A percentile compares a stretch with the other conserved stretches of the same genome.
These are phyloP conservation scores for Astropecten irregularis DNA, from an alignment of 53 echinoderm and acorn worm genomes.

Conservation along the genomic window DNA sequence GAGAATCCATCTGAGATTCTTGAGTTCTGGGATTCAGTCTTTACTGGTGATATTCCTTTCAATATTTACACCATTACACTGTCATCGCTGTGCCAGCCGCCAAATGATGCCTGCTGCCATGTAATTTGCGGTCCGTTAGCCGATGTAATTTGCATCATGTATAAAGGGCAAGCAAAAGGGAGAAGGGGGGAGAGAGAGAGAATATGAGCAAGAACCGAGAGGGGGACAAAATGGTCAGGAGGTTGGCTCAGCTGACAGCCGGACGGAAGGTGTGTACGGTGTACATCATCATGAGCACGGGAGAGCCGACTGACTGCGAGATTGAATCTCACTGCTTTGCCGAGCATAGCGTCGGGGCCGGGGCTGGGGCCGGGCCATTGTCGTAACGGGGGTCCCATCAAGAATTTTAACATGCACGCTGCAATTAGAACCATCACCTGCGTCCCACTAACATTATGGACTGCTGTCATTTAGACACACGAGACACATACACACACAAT, in stretches of 20 bases:
- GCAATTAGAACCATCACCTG: constrained; percentile 46
- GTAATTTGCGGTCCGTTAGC: constrained; percentile 38
- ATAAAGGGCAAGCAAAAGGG: no score
- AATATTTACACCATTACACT: constrained; percentile 42
- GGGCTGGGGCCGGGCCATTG: no score
- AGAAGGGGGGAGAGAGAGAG: no score
- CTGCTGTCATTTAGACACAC: constrained; percentile 9
- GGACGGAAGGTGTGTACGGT: neutral
- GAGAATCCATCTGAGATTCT: no score
- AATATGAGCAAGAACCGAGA: no score
- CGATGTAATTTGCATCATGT: constrained; percentile 21
- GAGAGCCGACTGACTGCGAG: no score
- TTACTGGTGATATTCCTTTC: no score
- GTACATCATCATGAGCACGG: no score
- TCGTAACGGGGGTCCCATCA: neutral
- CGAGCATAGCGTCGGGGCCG: no score
- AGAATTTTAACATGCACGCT: constrained; percentile 13
- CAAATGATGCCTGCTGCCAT: constrained; percentile 3
- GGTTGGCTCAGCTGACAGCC: neutral
- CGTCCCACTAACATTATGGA: neutral
- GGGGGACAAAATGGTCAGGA: neutral
- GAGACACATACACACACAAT: no score
- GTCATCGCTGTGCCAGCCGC: neutral
- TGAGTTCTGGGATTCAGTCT: no score
- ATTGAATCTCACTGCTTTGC: neutral